Evolutionary conservation across 2,113 vertebrate species (phyloP).

Genomic region (Reinhardtius hippoglossoides): DNA sequence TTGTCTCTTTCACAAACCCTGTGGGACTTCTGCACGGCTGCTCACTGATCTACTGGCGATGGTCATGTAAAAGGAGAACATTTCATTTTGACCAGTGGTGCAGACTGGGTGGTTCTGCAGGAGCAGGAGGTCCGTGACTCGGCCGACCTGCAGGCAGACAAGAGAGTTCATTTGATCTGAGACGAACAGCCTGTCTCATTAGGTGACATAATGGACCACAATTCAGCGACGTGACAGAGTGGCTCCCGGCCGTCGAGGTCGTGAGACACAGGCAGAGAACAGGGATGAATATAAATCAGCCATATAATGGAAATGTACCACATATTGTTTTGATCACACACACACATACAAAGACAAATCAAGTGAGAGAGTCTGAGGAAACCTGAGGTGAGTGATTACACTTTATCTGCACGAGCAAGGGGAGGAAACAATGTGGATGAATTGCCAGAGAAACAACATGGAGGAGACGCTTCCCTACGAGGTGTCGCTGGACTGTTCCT

Average conservation of each 20-base stretch:
- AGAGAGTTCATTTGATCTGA: slow-evolving; percentile 42
- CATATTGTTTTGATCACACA: slow-evolving; percentile 37
- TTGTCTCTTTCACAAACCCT: no score
- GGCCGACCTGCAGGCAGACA: background rate
- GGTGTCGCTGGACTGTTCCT: background rate
- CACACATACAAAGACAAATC: background rate
- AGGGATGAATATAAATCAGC: slow-evolving; percentile 31
- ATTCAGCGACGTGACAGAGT: slow-evolving; percentile 32
- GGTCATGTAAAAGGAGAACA: background rate
- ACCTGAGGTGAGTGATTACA: slow-evolving; percentile 14
- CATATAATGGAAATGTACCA: slow-evolving; percentile 11
- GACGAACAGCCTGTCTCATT: slow-evolving; percentile 51
- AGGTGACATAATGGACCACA: slow-evolving; percentile 48
- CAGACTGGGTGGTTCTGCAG: background rate
- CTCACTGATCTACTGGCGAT: background rate
- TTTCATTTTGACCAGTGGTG: no score
- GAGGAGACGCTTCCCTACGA: background rate
- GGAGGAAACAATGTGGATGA: background rate
- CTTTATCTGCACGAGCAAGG: background rate
- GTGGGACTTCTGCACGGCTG: background rate
- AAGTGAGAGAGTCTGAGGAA: background rate
- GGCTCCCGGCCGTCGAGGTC: slow-evolving; percentile 34
- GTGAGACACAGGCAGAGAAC: slow-evolving; percentile 1
- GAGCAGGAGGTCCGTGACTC: background rate
- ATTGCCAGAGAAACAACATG: background rate